Evolutionary conservation across 2,113 vertebrate species (phyloP).

Genomic region (Scolopax mira): DNA sequence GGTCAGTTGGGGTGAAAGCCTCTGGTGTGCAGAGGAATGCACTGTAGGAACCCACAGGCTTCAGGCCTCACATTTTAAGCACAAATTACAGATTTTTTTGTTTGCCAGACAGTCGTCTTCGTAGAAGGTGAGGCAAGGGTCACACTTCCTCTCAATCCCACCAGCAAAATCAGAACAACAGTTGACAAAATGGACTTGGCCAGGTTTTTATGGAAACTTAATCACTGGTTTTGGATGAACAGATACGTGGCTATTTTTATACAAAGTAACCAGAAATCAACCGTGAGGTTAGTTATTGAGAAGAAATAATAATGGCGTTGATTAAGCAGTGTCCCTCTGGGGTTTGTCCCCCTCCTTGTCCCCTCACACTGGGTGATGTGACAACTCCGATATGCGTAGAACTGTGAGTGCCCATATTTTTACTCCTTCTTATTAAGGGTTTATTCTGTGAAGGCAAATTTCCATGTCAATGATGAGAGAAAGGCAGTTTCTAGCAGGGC

Average conservation of each 20-base stretch:
- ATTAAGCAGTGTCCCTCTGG: not conserved
- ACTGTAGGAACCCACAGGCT: not conserved
- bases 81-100: not conserved
- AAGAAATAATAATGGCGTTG: not conserved
- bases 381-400: not conserved
- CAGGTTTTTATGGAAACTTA: not conserved
- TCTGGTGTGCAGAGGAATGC: not conserved
- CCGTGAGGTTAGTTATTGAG: not conserved
- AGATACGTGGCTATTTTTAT: not conserved
- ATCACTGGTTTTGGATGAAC: not conserved
- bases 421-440: too few species aligned
- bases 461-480: not conserved
- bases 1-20: not conserved
- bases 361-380: not conserved
- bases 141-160: not conserved
- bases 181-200: not conserved
- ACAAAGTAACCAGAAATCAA: not conserved
- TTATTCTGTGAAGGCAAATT: not conserved
- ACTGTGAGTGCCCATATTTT: fast-evolving
- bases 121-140: not conserved
- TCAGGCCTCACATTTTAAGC: not conserved
- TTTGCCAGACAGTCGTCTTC: not conserved
- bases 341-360: not conserved
- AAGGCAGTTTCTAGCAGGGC: not conserved
- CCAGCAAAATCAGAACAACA: not conserved